Evolutionary conservation across 2,797 vertebrate genomes (phyloP).

Genomic region (Sebastolobus altivelis): DNA sequence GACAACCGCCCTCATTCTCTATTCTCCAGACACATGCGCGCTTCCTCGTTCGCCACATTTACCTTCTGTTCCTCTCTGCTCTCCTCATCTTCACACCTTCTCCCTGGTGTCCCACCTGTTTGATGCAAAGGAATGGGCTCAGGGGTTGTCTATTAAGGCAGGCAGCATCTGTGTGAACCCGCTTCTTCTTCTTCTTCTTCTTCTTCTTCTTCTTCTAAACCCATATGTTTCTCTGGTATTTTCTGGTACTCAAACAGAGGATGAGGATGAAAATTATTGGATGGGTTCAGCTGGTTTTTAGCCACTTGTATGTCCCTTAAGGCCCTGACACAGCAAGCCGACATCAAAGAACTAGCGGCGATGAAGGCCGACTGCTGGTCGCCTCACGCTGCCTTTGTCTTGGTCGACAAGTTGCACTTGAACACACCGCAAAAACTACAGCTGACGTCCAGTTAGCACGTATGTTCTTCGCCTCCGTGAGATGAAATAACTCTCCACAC

Average conservation of each 20-base stretch:
- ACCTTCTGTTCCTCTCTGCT: conserved; percentile 55
- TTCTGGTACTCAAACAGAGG: not conserved
- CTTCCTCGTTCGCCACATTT: conserved; percentile 39
- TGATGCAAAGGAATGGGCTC: conserved; percentile 37
- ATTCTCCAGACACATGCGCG: conserved; percentile 42
- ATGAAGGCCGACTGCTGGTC: too few species aligned
- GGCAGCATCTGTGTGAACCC: not conserved
- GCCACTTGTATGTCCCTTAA: too few species aligned
- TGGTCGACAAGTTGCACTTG: too few species aligned
- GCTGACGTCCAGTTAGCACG: too few species aligned
- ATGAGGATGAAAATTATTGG: not conserved
- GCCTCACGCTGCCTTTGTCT: too few species aligned
- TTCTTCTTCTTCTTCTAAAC: conserved; percentile 18
- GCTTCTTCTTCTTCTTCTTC: not conserved
- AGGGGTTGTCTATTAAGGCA: conserved; percentile 37
- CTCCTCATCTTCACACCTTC: conserved; percentile 62
- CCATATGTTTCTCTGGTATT: conserved; percentile 12
- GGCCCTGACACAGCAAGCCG: too few species aligned
- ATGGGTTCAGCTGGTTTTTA: conserved; percentile 13
- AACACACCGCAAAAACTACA: too few species aligned
- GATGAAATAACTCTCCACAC: too few species aligned
- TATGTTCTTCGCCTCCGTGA: too few species aligned
- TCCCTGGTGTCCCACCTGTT: conserved; percentile 58
- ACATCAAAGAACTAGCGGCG: too few species aligned
- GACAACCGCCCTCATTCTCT: conserved; percentile 50